Evolutionary conservation across 2,888 invertebrate genomes (phyloP), one percentile per base, ranked within the genome.

Genomic region (Tribolium freemani): DNA sequence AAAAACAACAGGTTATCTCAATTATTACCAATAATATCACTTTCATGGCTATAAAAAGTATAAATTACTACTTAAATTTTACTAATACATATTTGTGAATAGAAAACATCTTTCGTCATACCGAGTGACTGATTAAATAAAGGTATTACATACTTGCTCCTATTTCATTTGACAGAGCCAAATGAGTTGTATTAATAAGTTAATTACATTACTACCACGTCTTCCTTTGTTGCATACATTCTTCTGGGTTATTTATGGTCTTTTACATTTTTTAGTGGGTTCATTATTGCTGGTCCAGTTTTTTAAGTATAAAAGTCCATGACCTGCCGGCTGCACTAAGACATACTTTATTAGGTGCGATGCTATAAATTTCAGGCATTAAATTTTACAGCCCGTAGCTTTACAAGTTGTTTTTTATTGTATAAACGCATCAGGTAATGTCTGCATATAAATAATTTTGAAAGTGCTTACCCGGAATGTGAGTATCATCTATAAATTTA

Each of bases 271-370:
- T 46, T 69, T 69, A 46, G 16, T 20, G 16, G 3, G 51, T 51
- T 51, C 51, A 51, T 51, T 51, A 51, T 20, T 1, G 51, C 51
- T 51, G 51, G 51, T 77, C 79, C 75, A 79, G 76, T 77, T 78
- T 77, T 63, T 73, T 60, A 74, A 79, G 77, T 78, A 78, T 66
- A 66, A 45, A 66, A 72, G 80, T 76, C 77, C 78, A 72, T 77
- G 80, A 79, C 78, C 78, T 72, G 74, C 66, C 73, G 72, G 56
- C 75, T 71, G 54, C 73, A 61, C 71, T 77, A 73, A 74, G 76
- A 70, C 77, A 74, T 79, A 77, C 77, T 79, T 81, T 80, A 81
- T 81, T 80, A 79, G 80, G 80, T 81, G 81, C 77, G 79, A 80
- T 80, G 79, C 77, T 75, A 79, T 81, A 81, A 81, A 80, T 81